A percentile compares a stretch with the other conserved stretches of the same genome.
phyloP scores from a whole-genome alignment of 2,888 invertebrate genomes.

The Xestia rhomboidea region DNA sequence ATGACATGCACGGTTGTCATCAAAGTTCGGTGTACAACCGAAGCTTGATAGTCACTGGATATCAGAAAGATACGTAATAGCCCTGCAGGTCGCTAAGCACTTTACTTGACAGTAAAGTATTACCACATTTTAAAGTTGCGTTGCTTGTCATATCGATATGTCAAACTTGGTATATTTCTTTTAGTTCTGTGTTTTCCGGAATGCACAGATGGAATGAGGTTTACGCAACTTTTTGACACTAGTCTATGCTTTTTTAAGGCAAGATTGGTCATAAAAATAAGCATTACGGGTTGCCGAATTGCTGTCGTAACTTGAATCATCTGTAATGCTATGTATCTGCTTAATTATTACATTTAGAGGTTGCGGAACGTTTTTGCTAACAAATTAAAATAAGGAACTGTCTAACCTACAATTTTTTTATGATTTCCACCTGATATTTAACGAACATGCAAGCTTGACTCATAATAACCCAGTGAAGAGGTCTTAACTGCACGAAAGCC shows the following conservation, averaged over 20 bases:
- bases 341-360: background rate
- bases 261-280: background rate
- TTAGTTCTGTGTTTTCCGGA: too few relatives aligned
- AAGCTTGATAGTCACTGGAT: too few relatives aligned
- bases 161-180: too few relatives aligned
- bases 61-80: too few relatives aligned
- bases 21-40: too few relatives aligned
- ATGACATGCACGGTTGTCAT: too few relatives aligned
- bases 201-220: too few relatives aligned
- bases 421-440: conserved; percentile 51
- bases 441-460: conserved; percentile 35
- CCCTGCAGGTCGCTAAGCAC: background rate
- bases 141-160: too few relatives aligned
- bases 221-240: background rate
- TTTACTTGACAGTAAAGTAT: too few relatives aligned
- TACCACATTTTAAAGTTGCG: too few relatives aligned
- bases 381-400: background rate
- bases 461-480: conserved; percentile 48
- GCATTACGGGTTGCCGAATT: background rate
- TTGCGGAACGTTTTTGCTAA: background rate
- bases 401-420: background rate
- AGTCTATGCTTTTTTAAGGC: background rate
- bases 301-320: background rate
- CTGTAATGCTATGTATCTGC: background rate
- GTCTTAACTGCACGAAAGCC: conserved; percentile 42